Conservation (phyloP, 1,140 invertebrate genomes). For the Ephestia elutella region DNA sequence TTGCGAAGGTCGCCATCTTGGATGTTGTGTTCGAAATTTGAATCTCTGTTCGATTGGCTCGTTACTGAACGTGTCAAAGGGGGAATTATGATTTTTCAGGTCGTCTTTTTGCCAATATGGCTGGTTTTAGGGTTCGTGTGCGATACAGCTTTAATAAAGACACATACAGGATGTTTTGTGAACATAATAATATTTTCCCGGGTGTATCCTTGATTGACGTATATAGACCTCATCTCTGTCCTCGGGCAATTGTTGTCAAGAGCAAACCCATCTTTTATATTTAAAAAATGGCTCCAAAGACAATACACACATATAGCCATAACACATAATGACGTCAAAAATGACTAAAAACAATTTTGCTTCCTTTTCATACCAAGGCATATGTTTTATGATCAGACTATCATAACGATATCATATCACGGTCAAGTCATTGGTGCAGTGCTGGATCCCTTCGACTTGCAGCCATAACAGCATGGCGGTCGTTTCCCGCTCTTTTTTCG, state of each 20-base stretch:
- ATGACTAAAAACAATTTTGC: no score
- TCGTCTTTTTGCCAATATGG: neutral
- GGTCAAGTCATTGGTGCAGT: neutral
- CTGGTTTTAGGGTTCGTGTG: neutral
- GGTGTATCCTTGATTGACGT: no score
- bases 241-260: no score
- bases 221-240: no score
- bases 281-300: no score
- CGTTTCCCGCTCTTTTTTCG: neutral
- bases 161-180: no score
- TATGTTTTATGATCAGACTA: neutral
- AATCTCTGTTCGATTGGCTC: slow-evolving; percentile 54
- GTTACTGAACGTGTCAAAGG: slow-evolving; percentile 44
- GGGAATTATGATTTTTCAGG: neutral
- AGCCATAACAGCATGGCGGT: neutral
- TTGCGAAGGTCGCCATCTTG: slow-evolving; percentile 71
- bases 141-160: neutral
- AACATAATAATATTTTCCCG: no score
- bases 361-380: no score
- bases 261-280: no score
- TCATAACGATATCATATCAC: neutral
- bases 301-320: no score
- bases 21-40: slow-evolving; percentile 65
- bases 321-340: no score
- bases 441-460: neutral